phyloP scores from a whole-genome alignment of 2,113 vertebrate genomes.

The Tetrao urogallus region DNA sequence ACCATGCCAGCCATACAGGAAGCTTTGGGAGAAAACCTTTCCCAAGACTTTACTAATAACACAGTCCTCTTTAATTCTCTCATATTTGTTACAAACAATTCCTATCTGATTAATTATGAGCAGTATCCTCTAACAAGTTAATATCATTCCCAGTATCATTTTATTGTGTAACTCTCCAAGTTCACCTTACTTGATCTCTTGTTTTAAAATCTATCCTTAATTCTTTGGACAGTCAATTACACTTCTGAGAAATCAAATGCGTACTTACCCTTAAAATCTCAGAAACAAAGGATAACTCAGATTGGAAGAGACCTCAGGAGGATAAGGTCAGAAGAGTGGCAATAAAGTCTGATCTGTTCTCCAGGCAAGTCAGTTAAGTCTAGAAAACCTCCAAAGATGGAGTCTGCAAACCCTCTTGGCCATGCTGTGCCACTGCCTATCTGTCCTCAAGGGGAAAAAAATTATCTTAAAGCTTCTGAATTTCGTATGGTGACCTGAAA shows the following conservation, averaged over 20 bases:
- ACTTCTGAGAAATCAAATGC: not conserved
- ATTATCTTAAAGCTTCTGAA: not conserved
- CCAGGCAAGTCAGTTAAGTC: accelerated
- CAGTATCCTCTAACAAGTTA: slow-evolving; percentile 25
- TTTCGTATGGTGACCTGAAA: not conserved
- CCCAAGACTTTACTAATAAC: not conserved
- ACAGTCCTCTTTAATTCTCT: slow-evolving; percentile 7
- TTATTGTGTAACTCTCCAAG: not conserved
- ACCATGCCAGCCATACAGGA: slow-evolving; percentile 34
- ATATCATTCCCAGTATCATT: slow-evolving; percentile 30
- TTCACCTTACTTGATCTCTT: not conserved
- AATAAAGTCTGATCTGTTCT: not conserved
- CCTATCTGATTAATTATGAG: slow-evolving; percentile 46
- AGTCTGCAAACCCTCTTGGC: not conserved
- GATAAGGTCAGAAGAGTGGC: not conserved
- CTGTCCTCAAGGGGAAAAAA: not conserved
- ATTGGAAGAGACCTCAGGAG: not conserved
- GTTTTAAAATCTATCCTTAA: slow-evolving; percentile 1
- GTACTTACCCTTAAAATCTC: not conserved
- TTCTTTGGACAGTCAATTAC: not conserved
- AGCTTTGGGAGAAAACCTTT: not conserved
- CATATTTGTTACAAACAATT: slow-evolving; percentile 56
- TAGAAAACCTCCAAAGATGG: not conserved
- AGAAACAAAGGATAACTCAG: not conserved
- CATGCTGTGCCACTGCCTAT: not conserved